Base-by-base conservation (phyloP, 2,888 invertebrate species). In the Amphimallon solstitiale region DNA sequence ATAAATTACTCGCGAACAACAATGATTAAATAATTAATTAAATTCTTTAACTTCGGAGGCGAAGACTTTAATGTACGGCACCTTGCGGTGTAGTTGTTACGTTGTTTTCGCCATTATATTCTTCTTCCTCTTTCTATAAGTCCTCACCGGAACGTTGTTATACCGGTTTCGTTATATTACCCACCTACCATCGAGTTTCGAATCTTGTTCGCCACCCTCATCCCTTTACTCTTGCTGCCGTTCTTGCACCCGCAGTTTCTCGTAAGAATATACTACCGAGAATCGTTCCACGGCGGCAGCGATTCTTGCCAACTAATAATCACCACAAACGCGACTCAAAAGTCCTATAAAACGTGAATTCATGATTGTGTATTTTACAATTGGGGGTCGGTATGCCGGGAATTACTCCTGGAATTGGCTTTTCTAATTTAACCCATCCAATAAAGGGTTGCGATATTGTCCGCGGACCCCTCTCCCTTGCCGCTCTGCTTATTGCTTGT, bases 21-120 rank as follows among this genome's bases (percentile, higher is more conserved):
- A 77, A 77, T 77, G 78, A 79, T 79, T 79, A 78, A 80, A 79
- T 79, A 77, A 79, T 80, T 80, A 79, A 80, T 79, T 78, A 78
- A 80, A 79, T 80, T 79, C 79, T 77, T 78, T 72, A 74, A 78
- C 76, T 78, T 77, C 23, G 51, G n/a, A 75, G 76, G 72, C 73
- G 75, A 76, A 75, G 76, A 77, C 79, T 79, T 78, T 79, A 79
- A 79, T 79, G 77, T 76, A 77, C 77, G 71, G 76, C 76, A 78
- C 79, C 78, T 77, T 77, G 68, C 71, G 76, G 75, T 72, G 71
- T 69, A 68, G 70, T 72, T 69, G 66, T 67, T 34, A 21, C 19
- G 21, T 46, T 56, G 40, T 40, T 21, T 35, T 37, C 51, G 17
- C 35, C 46, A 29, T 29, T 29, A 29, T 46, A 7, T 17, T 46